Base-by-base conservation (phyloP, 2,113 vertebrate species). In the Burhinus bistriatus region DNA sequence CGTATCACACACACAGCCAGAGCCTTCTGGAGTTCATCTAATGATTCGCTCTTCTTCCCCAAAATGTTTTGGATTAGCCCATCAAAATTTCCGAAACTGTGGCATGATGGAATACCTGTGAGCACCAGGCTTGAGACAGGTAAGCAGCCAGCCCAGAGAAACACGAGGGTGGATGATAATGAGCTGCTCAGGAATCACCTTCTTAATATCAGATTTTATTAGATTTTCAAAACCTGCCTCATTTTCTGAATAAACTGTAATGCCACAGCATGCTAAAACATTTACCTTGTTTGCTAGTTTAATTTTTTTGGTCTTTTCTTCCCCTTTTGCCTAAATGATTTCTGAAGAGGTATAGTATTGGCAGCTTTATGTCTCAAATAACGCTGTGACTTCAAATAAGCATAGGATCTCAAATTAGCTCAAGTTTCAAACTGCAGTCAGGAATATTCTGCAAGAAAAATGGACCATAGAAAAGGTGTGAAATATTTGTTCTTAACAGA, bases 11-110 rank as follows among this genome's bases (percentile, higher is more conserved):
- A 65, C 11, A 1, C 14, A 93, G 73, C 21, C 78, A 83, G 77
- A 82, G 62, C 47, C 54, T 79, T 49, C 83, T 83, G 94, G 77
- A 91, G 73, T 70, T 73, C 89, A 93, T 90, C 81, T 81, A 76
- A 55, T 34, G 27, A 40, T 72, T 76, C 19, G 0, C n/a, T 66
- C 44, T 42, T 69, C 44, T 79, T 83, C 29, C 42, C 42, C 42
- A 27, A 59, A 77, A 70, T 62, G 9, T 79, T 86, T 62, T 78
- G 82, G 15, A 18, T 75, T 38, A 88, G 70, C 14, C 42, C 38
- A 88, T 40, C 64, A 70, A 27, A 36, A 77, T 91, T 93, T 80
- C 77, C 20, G 2, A 61, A 65, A 19, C 3, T 0, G 16, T 54
- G 49, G 22, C 49, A 65, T 1, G 5, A 15, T 30, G 57, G 45